Evolutionary conservation across 2,797 vertebrate species (phyloP), one percentile per base, ranked within the genome.

Genomic region (Adelosebastes latens): DNA sequence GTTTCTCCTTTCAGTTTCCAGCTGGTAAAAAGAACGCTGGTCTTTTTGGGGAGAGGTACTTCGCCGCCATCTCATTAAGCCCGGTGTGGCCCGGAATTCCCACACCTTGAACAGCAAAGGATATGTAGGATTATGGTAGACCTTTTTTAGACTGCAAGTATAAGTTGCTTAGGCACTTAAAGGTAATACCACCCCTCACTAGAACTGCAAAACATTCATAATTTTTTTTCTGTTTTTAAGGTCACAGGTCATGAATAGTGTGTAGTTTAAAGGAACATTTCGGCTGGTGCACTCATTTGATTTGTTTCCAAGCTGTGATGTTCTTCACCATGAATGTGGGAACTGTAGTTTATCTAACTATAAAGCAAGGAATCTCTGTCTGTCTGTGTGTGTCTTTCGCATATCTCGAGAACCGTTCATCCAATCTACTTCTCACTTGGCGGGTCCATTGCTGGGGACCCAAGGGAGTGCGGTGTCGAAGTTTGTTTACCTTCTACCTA

Each of bases 401-500:
- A 49, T 49, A 20, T 49, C 46, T 49, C 18, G 16, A 49, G 46
- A 20, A 49, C 46, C 18, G 46, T 49, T 20, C 46, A 49, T 49
- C 46, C 46, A 20, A 20, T 20, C 46, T 49, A 49, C 18, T 49
- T 20, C 46, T 8, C 18, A 49, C 46, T 49, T 49, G 46, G 46
- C 46, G 46, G 46, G 46, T 49, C 16, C 46, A 49, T 20, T 49
- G 46, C 18, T 49, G 18, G 46, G 46, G 32, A 34, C 32, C 32
- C 32, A 34, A 34, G 32, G 32, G 46, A 49, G 46, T 46, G 42
- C 16, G 16, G 16, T 46, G 39, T 42, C 39, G 39, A 7, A 42
- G 39, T 42, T n/a, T 69, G 49, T 88, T 81, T 69, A 79, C 42
- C 55, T 42, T n/a, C 63, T 31, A 69, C 42, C 18, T 8, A n/a